Conservation (phyloP, 1,140 invertebrate genomes). For the Proctacanthus coquilletti region DNA sequence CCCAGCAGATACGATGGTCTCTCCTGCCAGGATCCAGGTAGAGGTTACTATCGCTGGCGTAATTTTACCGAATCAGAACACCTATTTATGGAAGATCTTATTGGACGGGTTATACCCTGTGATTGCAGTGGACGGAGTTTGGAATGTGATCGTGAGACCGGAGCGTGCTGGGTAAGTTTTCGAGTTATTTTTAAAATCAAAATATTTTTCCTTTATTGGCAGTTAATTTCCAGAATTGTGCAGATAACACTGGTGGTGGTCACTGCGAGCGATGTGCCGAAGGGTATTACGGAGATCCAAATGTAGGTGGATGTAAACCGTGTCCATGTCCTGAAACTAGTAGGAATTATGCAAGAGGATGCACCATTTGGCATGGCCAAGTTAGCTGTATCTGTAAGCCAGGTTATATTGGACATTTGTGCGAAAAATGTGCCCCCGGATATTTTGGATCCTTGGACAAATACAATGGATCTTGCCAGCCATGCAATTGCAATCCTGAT, state of each 20-base stretch:
- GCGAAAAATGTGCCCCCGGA: conserved; percentile 54
- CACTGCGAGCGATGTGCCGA: conserved; percentile 63
- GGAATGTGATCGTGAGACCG: conserved; percentile 69
- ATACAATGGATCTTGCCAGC: conserved; percentile 49
- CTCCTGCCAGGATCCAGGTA: conserved; percentile 76
- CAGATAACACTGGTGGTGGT: conserved; percentile 59
- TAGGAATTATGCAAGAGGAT: conserved; percentile 58
- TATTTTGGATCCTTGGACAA: conserved; percentile 54
- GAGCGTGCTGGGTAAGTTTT: conserved; percentile 58
- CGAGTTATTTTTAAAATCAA: conserved; percentile 1
- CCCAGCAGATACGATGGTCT: conserved; percentile 59
- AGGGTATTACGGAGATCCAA: conserved; percentile 70
- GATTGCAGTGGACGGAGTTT: conserved; percentile 66
- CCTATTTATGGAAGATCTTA: conserved; percentile 35
- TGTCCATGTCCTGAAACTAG: conserved; percentile 72
- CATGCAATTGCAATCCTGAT: conserved; percentile 63
- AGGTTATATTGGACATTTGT: conserved; percentile 48
- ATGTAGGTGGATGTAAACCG: conserved; percentile 46
- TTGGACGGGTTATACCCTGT: conserved; percentile 68
- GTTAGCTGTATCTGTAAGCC: conserved; percentile 52
- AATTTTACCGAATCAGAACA: conserved; percentile 32
- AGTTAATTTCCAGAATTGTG: conserved; percentile 52
- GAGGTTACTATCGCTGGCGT: conserved; percentile 67
- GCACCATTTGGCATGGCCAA: conserved; percentile 38
- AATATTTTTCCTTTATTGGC: conserved; percentile 4